Conservation (phyloP, 64 coral and sea anemone genomes). For the Montipora foliosa region DNA sequence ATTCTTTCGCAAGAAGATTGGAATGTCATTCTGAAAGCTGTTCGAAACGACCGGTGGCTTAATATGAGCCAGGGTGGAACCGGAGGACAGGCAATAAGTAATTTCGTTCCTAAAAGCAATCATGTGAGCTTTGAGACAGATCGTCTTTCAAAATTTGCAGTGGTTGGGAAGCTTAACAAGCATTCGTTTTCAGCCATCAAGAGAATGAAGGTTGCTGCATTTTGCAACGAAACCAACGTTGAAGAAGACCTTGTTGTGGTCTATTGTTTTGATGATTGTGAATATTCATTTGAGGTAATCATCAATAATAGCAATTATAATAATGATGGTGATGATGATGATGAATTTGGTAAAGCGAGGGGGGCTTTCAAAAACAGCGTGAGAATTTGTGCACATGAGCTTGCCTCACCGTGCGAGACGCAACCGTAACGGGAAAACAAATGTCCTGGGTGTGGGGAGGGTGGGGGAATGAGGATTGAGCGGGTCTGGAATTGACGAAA, state of each 20-base stretch:
- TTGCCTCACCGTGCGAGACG: too few relatives aligned
- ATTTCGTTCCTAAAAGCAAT: background rate
- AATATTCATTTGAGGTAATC: conserved; percentile 37
- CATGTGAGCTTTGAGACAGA: conserved; percentile 24
- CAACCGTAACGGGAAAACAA: too few relatives aligned
- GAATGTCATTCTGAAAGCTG: conserved; percentile 22
- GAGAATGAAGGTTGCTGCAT: conserved; percentile 51
- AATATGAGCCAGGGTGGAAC: background rate
- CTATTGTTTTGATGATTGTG: conserved; percentile 47
- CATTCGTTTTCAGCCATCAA: background rate
- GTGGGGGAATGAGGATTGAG: too few relatives aligned
- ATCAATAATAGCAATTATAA: too few relatives aligned
- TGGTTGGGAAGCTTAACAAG: conserved; percentile 29
- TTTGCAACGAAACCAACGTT: background rate
- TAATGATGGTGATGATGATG: too few relatives aligned
- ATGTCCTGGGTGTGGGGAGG: too few relatives aligned
- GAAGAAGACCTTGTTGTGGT: conserved; percentile 18
- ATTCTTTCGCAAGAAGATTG: background rate
- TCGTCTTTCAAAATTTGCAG: conserved; percentile 40
- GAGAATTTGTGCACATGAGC: too few relatives aligned
- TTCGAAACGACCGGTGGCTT: background rate
- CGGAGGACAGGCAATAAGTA: background rate
- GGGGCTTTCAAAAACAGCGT: too few relatives aligned
- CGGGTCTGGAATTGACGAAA: too few relatives aligned
- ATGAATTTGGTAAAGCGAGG: too few relatives aligned